Evolutionary conservation across 1,140 invertebrate species (phyloP).

Genomic region (Samia ricini): DNA sequence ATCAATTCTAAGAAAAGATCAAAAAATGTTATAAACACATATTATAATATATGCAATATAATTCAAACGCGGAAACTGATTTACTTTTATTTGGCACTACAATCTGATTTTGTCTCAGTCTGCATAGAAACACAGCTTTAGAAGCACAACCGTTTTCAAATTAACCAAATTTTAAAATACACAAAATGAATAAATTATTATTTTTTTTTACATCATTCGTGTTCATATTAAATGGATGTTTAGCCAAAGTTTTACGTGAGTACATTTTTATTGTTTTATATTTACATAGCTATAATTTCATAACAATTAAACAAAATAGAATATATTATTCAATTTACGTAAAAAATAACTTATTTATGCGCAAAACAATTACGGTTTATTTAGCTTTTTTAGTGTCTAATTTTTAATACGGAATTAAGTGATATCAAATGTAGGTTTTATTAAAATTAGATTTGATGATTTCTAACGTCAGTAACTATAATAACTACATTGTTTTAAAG

Average conservation of each 20-base stretch:
- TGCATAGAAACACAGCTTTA: not conserved
- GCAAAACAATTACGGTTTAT: no score
- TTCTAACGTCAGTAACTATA: no score
- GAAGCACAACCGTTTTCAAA: not conserved
- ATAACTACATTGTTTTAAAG: no score
- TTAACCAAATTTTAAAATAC: not conserved
- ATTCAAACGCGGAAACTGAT: conserved; percentile 5
- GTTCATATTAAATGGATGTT: conserved; percentile 20
- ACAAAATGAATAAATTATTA: conserved; percentile 1
- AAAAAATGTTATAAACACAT: not conserved
- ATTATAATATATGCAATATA: not conserved
- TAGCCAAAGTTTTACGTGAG: conserved; percentile 42
- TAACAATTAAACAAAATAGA: no score
- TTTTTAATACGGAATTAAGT: no score
- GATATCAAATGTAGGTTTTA: no score
- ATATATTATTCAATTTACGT: no score
- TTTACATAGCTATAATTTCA: no score
- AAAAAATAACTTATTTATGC: no score
- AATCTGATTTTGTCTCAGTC: conserved; percentile 12
- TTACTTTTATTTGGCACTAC: conserved; percentile 6
- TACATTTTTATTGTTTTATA: conserved; percentile 16
- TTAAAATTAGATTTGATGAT: no score
- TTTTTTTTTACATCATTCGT: conserved; percentile 19
- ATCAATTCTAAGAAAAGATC: no score
- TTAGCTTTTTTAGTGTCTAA: no score